These are phyloP conservation scores for Pedetes capensis DNA, from an alignment of 2,113 vertebrate genomes.

Conservation along the genomic window DNA sequence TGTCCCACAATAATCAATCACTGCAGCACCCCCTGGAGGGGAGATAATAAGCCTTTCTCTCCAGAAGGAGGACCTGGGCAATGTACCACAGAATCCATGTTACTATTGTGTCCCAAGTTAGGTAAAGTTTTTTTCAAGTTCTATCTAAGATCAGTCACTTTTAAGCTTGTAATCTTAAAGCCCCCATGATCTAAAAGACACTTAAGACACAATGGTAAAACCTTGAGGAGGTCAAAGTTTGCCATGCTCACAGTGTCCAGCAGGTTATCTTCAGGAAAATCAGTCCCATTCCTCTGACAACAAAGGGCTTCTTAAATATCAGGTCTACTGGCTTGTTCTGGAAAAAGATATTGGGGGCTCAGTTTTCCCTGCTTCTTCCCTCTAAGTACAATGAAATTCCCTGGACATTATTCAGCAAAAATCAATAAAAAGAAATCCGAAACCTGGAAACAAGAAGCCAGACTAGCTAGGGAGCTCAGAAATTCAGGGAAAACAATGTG, in stretches of 20 bases:
- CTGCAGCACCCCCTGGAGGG: not conserved
- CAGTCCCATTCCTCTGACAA: not conserved
- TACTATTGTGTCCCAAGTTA: not conserved
- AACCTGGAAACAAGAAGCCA: not conserved
- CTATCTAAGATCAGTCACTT: not conserved
- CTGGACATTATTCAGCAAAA: not conserved
- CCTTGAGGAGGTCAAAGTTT: not conserved
- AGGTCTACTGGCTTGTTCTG: not conserved
- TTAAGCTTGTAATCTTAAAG: not conserved
- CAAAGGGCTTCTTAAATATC: constrained; percentile 13
- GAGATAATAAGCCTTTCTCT: not conserved
- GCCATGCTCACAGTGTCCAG: not conserved
- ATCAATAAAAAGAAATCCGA: not conserved
- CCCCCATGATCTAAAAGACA: not conserved
- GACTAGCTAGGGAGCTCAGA: not conserved
- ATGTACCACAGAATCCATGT: not conserved
- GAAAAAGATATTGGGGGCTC: not conserved
- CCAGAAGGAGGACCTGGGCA: not conserved
- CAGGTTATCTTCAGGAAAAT: not conserved
- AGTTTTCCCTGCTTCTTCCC: not conserved
- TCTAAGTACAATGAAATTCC: not conserved
- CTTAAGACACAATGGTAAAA: not conserved
- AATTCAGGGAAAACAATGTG: not conserved
- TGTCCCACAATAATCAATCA: not conserved
- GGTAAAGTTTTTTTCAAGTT: not conserved